Evolutionary conservation across 2,797 vertebrate species (phyloP), one percentile per base, ranked within the genome.

Genomic region (Sebastes nivosus): DNA sequence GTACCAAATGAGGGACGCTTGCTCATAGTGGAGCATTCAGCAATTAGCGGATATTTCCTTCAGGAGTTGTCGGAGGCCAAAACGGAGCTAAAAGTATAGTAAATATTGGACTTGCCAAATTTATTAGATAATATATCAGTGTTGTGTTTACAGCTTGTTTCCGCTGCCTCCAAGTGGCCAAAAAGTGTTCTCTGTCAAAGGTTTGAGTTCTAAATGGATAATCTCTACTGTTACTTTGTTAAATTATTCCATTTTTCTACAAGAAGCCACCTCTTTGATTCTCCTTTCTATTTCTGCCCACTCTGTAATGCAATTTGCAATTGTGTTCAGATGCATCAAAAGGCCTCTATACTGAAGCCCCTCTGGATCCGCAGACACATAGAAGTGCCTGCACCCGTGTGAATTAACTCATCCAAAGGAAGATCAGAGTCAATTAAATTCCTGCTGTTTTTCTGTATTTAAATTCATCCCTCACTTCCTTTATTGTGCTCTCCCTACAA

Each of bases 381-480:
- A 65, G 63, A 72, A 67, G 32, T 60, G 66, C 10, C 46, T 71
- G 32, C 24, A n/a, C 80, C 59, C 50, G 1, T 69, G 25, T 88
- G 75, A 85, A 63, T 84, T 67, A 18, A 52, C 77, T 83, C 73
- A 58, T 79, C 52, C 12, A 79, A 74, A 77, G 36, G 46, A 76
- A 80, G 46, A 80, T 24, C 55, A 38, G 32, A 50, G 42, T 75
- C 79, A 72, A 24, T 67, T 72, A 80, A 59, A 16, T 38, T 64
- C 58, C 74, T 13, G 16, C 75, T 80, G 71, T 75, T 79, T 79
- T 59, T 70, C 69, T 63, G 65, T 61, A 77, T 85, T 86, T 81
- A 72, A 78, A 86, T 81, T 55, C 61, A 70, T 61, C 66, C 20
- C 13, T 79, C 29, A 29, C 59, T 71, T 67, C 63, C 22, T 67